Evolutionary conservation across 2,113 vertebrate species (phyloP).

Genomic region (Lophius piscatorius): DNA sequence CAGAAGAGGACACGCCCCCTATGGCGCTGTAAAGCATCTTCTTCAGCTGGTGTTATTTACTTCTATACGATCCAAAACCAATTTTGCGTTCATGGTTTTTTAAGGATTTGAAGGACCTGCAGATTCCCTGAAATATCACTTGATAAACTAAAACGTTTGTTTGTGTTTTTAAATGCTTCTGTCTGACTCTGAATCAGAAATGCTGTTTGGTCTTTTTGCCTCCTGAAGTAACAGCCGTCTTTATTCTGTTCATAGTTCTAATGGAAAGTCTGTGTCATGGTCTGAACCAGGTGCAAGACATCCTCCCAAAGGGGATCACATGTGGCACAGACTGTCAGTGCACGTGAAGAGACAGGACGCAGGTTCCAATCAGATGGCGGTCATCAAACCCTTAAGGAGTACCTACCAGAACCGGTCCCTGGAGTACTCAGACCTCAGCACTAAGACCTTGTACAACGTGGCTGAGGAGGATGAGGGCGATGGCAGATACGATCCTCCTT

Average conservation of each 20-base stretch:
- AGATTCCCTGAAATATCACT: constrained; percentile 37
- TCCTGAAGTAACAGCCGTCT: constrained; percentile 84
- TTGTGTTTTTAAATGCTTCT: too few relatives aligned
- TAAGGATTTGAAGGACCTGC: constrained; percentile 22
- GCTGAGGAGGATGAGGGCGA: constrained; percentile 87
- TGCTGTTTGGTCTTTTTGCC: constrained; percentile 73
- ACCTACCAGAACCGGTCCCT: constrained; percentile 87
- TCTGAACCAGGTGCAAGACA: constrained; percentile 99
- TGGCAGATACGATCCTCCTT: constrained; percentile 79
- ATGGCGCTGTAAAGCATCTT: too few relatives aligned
- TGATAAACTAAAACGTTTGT: too few relatives aligned
- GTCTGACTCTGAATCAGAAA: constrained; percentile 66
- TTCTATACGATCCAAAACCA: too few relatives aligned
- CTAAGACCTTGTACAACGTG: constrained; percentile 92
- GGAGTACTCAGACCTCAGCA: constrained; percentile 92
- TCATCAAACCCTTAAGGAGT: constrained; percentile 99
- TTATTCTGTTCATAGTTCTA: constrained; percentile 99
- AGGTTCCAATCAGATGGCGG: constrained; percentile 96
- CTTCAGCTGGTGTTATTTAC: too few relatives aligned
- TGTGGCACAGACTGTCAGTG: constrained; percentile 98
- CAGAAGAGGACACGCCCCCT: too few relatives aligned
- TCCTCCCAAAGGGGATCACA: constrained; percentile 93
- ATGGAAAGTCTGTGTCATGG: constrained; percentile 99
- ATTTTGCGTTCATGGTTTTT: not conserved
- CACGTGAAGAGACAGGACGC: constrained; percentile 96